Evolutionary conservation across 2,113 vertebrate genomes (phyloP).

Genomic region (Lagopus leucura): DNA sequence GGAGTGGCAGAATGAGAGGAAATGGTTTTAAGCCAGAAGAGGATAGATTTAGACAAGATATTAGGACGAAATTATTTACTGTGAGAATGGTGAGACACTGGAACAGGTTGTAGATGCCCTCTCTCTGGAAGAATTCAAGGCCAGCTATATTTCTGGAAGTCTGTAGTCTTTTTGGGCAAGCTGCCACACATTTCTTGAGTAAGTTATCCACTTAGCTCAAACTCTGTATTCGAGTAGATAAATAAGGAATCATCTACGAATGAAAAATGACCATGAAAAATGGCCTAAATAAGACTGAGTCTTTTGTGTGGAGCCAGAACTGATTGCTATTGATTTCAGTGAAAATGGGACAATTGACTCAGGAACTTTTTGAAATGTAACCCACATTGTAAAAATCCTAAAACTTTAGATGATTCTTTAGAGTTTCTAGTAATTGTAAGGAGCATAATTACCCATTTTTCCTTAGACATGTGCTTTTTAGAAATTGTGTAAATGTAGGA

Average conservation of each 20-base stretch:
- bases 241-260: neutral
- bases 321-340: neutral
- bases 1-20: no score
- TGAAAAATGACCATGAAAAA: neutral
- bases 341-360: neutral
- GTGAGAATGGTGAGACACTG: no score
- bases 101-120: no score
- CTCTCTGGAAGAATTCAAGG: no score
- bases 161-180: rapidly evolving
- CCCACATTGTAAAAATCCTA: neutral
- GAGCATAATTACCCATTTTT: neutral
- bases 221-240: neutral
- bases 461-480: neutral
- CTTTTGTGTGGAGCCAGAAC: neutral
- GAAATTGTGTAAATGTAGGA: neutral
- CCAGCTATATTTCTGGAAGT: neutral
- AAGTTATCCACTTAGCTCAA: neutral
- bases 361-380: neutral
- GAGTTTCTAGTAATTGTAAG: neutral
- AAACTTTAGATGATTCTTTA: neutral
- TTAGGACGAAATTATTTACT: no score
- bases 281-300: neutral
- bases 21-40: no score
- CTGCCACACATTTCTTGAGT: neutral
- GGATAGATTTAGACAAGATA: no score